phyloP scores from a whole-genome alignment of 2,888 invertebrate species.

The Thecocarcelia acutangulata region DNA sequence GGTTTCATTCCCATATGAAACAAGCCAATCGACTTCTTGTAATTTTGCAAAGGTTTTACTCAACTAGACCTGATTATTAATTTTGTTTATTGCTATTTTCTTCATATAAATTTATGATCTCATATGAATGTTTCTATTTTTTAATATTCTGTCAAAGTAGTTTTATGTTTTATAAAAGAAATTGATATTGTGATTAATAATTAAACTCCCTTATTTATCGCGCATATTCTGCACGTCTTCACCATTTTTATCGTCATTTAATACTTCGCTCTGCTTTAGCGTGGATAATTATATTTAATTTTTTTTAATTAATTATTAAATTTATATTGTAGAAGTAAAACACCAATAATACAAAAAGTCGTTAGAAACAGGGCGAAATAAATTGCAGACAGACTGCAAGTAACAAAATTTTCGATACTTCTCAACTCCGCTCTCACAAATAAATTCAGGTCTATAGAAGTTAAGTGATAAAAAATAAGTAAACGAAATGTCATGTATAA shows the following conservation, averaged over 20 bases:
- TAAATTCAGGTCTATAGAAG: neutral
- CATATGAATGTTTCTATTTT: too few species aligned
- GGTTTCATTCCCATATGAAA: too few species aligned
- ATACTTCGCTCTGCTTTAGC: slow-evolving; percentile 75
- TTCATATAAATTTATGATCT: too few species aligned
- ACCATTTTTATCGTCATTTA: slow-evolving; percentile 34
- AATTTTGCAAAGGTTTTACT: too few species aligned
- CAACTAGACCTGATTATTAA: too few species aligned
- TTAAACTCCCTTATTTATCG: slow-evolving; percentile 1
- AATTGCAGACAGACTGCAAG: slow-evolving; percentile 21
- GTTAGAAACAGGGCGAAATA: slow-evolving; percentile 20
- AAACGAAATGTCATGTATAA: slow-evolving; percentile 68
- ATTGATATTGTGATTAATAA: too few species aligned
- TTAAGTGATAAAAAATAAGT: slow-evolving; percentile 66
- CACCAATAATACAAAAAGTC: slow-evolving; percentile 51
- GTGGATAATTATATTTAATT: slow-evolving; percentile 81
- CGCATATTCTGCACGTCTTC: slow-evolving; percentile 28
- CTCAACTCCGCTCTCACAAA: slow-evolving; percentile 11
- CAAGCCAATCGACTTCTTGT: too few species aligned
- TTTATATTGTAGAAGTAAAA: slow-evolving; percentile 76
- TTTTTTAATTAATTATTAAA: slow-evolving; percentile 79
- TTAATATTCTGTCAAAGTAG: too few species aligned
- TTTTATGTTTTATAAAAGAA: too few species aligned
- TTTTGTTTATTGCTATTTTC: too few species aligned
- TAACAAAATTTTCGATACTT: slow-evolving; percentile 16